Evolutionary conservation across 1,140 invertebrate genomes (phyloP).

Genomic region (Drosophila arawakana): DNA sequence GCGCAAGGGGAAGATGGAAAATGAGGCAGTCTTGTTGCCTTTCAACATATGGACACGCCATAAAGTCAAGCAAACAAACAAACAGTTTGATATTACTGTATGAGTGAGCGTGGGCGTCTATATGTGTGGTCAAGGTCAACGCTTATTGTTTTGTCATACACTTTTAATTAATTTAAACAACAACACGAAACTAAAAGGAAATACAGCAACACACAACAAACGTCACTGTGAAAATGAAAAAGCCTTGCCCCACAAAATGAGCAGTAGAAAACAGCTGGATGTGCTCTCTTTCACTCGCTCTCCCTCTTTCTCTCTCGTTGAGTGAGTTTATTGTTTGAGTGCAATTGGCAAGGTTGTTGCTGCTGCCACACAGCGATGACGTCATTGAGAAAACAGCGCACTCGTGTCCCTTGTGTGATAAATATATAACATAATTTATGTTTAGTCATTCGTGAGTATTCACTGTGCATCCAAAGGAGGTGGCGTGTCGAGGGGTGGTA

Average conservation of each 20-base stretch:
- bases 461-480: not conserved
- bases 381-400: slow-evolving; percentile 47
- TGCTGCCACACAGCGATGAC: slow-evolving; percentile 50
- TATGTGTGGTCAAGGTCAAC: slow-evolving; percentile 61
- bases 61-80: slow-evolving; percentile 42
- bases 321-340: slow-evolving; percentile 41
- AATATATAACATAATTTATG: slow-evolving; percentile 73
- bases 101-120: not conserved
- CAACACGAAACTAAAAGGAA: slow-evolving; percentile 40
- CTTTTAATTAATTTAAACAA: slow-evolving; percentile 79
- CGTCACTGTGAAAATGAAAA: slow-evolving; percentile 42
- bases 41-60: slow-evolving; percentile 45
- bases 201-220: slow-evolving; percentile 29
- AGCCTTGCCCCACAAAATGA: slow-evolving; percentile 60
- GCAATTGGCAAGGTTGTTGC: slow-evolving; percentile 40
- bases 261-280: slow-evolving; percentile 28
- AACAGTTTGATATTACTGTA: slow-evolving; percentile 8
- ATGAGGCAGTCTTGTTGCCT: not conserved
- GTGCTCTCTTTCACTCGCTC: not conserved
- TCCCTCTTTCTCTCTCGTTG: slow-evolving; percentile 5
- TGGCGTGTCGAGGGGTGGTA: not conserved
- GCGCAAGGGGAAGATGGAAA: slow-evolving; percentile 1
- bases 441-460: slow-evolving; percentile 65
- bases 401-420: slow-evolving; percentile 52
- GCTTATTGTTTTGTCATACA: slow-evolving; percentile 69